A percentile compares a stretch with the other conserved stretches of the same genome.
Evolutionary conservation across 2,888 invertebrate species (phyloP).

Genomic region (Rhopalosiphum nymphaeae): DNA sequence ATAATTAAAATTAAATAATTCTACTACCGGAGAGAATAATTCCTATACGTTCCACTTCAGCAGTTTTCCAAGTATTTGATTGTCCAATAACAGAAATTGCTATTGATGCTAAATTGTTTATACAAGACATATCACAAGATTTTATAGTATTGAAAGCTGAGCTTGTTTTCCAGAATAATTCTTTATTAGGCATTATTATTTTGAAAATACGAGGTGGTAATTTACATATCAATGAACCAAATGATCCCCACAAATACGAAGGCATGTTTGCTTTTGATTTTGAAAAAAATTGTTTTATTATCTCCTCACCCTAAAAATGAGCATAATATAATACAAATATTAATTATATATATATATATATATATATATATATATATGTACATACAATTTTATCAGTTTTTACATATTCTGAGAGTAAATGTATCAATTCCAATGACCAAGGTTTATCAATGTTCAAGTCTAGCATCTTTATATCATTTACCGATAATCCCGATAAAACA

Average conservation of each 20-base stretch:
- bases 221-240: slow-evolving; percentile 58
- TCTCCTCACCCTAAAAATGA: slow-evolving; percentile 48
- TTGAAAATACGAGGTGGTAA: slow-evolving; percentile 38
- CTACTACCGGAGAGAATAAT: slow-evolving; percentile 54
- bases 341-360: neutral
- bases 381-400: slow-evolving; percentile 35
- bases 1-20: neutral
- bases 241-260: slow-evolving; percentile 38
- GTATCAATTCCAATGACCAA: slow-evolving; percentile 55
- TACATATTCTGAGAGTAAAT: slow-evolving; percentile 34
- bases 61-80: slow-evolving; percentile 31
- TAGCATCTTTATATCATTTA: slow-evolving; percentile 39
- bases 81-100: slow-evolving; percentile 48
- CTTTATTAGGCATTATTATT: slow-evolving; percentile 52
- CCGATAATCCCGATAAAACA: slow-evolving; percentile 44
- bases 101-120: slow-evolving; percentile 52
- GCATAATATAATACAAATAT: neutral
- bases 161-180: slow-evolving; percentile 54
- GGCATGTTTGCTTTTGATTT: slow-evolving; percentile 45
- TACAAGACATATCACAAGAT: slow-evolving; percentile 38
- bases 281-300: slow-evolving; percentile 33
- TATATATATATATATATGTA: neutral
- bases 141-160: slow-evolving; percentile 44
- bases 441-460: slow-evolving; percentile 44
- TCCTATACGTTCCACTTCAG: slow-evolving; percentile 56